Evolutionary conservation across 2,113 vertebrate genomes (phyloP), one percentile per base, ranked within the genome.

Genomic region (Phrynosoma blainvillii): DNA sequence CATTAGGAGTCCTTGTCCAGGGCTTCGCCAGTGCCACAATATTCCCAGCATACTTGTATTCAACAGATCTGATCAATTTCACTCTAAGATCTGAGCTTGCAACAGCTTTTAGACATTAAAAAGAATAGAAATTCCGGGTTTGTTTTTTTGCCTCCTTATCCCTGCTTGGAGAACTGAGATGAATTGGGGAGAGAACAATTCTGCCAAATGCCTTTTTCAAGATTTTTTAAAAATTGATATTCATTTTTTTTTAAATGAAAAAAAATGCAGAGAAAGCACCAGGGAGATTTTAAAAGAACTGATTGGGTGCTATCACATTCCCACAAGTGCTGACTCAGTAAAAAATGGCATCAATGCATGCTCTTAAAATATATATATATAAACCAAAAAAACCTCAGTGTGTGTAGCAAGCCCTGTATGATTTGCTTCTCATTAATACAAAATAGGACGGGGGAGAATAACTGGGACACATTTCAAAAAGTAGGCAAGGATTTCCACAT

Each of bases 1-100:
- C 96, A 97, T 97, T 96, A 92, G 18, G 93, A 94, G 96, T 94
- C 93, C 96, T 96, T 97, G 97, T 96, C 95, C 71, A 82, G 88
- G 94, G 94, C 94, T 96, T 95, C 94, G 94, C 95, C 92, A 92
- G 84, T 93, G 96, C 94, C 96, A 91, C 82, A 79, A 86, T 96
- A 96, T 96, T 97, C 97, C 96, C 97, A 88, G 87, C 79, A 91
- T 30, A 0, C 89, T 2, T 97, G 97, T 97, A 95, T 95, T 92
- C 80, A 88, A 65, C 84, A 87, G 66, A 87, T 78, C 40, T 25
- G 89, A 92, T 79, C 56, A 32, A 80, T 86, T 94, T 85, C 68
- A 12, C 90, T 82, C 87, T 36, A 75, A 89, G 87, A 88, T 78
- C 88, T 73, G 71, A 92, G 73, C n/a, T 73, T 3, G 3, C 0